A percentile compares a stretch with the other conserved stretches of the same genome.
These are phyloP conservation scores for Heloderma charlesbogerti DNA, from an alignment of 2,113 vertebrate genomes.

Conservation along the genomic window DNA sequence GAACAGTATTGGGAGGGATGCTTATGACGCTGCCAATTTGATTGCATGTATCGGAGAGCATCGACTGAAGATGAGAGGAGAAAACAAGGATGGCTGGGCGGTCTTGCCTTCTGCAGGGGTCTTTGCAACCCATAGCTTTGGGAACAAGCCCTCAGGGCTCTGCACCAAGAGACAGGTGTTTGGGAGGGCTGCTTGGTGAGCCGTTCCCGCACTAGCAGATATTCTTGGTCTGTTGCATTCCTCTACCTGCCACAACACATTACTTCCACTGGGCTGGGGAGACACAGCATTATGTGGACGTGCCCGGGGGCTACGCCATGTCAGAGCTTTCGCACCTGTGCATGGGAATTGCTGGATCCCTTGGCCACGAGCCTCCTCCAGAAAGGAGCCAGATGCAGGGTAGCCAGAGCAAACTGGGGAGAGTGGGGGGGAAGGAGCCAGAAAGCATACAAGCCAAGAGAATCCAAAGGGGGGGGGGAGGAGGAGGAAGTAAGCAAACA, in stretches of 20 bases:
- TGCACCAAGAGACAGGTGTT: conserved; percentile 51
- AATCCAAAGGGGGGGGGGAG: background rate
- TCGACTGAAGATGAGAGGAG: accelerated
- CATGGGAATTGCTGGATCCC: conserved; percentile 77
- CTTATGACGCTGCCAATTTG: background rate
- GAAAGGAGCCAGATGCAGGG: conserved; percentile 39
- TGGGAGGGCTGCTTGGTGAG: conserved; percentile 60
- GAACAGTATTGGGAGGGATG: background rate
- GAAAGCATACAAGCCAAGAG: background rate
- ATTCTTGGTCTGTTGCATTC: conserved; percentile 76
- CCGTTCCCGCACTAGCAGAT: conserved; percentile 76
- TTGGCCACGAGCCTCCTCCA: conserved; percentile 61
- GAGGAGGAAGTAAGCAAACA: background rate
- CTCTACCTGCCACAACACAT: conserved; percentile 88
- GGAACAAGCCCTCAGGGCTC: conserved; percentile 37
- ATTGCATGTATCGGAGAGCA: background rate
- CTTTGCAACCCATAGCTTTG: background rate
- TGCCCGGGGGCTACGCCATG: conserved; percentile 67
- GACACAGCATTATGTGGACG: conserved; percentile 70
- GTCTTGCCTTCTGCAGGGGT: background rate
- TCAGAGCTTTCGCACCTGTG: conserved; percentile 84
- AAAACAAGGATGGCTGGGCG: accelerated
- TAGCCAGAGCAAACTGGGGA: conserved; percentile 17
- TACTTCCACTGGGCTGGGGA: conserved; percentile 85
- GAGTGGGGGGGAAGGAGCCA: background rate